These are phyloP conservation scores for Propithecus deckenii DNA, from an alignment of 2,797 vertebrate species.

Conservation along the genomic window DNA sequence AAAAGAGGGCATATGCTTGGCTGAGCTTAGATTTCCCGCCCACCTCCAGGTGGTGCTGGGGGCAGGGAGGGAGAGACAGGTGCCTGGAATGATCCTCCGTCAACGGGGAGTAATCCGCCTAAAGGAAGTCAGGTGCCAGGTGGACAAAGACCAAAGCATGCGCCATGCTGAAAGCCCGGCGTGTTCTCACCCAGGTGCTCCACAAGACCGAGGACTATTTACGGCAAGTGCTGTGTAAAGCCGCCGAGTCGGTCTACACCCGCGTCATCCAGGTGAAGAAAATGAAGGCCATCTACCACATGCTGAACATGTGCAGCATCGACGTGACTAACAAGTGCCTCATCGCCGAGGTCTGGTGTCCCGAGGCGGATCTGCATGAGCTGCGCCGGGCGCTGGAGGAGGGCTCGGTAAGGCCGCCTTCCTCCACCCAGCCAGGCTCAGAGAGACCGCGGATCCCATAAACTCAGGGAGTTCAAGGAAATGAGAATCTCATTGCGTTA, in stretches of 20 bases:
- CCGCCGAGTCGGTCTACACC: constrained; percentile 92
- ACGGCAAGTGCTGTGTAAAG: constrained; percentile 95
- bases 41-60: background rate
- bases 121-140: fast-evolving
- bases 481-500: background rate
- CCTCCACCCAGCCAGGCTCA: background rate
- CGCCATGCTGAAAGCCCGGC: fast-evolving
- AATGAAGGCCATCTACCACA: constrained; percentile 99
- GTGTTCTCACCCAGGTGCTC: constrained; percentile 88
- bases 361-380: constrained; percentile 91
- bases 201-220: constrained; percentile 97
- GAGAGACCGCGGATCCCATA: background rate
- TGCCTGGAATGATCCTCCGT: too few relatives aligned
- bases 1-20: background rate
- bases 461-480: too few relatives aligned
- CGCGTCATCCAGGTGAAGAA: constrained; percentile 96
- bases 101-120: background rate
- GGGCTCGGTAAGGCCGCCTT: constrained; percentile 91
- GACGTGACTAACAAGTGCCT: constrained; percentile 99
- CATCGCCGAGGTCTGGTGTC: constrained; percentile 98
- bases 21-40: background rate
- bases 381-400: constrained; percentile 93
- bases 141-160: fast-evolving
- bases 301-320: constrained; percentile 97
- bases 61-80: background rate